phyloP scores from a whole-genome alignment of 2,797 vertebrate genomes.

The Brachyrhaphis roseni region DNA sequence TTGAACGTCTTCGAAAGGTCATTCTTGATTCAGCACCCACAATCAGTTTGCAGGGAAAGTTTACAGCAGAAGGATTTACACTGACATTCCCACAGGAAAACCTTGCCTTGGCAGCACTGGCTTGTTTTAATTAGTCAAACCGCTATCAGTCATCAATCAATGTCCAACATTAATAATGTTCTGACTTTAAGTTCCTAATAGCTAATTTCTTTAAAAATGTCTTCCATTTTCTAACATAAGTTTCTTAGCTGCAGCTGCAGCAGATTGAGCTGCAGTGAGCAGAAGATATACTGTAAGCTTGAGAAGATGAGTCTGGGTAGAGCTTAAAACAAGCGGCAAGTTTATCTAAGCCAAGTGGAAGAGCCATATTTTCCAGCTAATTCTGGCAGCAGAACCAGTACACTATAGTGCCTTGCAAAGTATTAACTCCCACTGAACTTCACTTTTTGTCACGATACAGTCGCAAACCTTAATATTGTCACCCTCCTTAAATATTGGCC shows the following conservation, averaged over 20 bases:
- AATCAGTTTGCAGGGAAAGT: constrained; percentile 14
- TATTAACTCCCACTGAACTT: neutral
- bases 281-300: constrained; percentile 22
- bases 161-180: constrained; percentile 12
- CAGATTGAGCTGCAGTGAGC: constrained; percentile 19
- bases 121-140: constrained; percentile 32
- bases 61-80: constrained; percentile 26
- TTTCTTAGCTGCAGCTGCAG: neutral
- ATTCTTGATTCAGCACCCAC: neutral
- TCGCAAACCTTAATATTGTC: neutral
- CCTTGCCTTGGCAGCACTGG: constrained; percentile 21
- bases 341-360: constrained; percentile 21
- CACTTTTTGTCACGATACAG: neutral
- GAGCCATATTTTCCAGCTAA: constrained; percentile 1
- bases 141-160: constrained; percentile 17
- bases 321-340: constrained; percentile 37
- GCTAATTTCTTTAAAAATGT: neutral
- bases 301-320: constrained; percentile 48
- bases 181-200: constrained; percentile 1
- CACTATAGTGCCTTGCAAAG: neutral
- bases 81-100: constrained; percentile 20
- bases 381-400: neutral
- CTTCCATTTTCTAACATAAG: neutral
- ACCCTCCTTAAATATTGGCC: no score
- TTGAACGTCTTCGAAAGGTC: constrained; percentile 20